These are phyloP conservation scores for Vesta saturnalis DNA, from an alignment of 2,888 invertebrate species.

Conservation along the genomic window DNA sequence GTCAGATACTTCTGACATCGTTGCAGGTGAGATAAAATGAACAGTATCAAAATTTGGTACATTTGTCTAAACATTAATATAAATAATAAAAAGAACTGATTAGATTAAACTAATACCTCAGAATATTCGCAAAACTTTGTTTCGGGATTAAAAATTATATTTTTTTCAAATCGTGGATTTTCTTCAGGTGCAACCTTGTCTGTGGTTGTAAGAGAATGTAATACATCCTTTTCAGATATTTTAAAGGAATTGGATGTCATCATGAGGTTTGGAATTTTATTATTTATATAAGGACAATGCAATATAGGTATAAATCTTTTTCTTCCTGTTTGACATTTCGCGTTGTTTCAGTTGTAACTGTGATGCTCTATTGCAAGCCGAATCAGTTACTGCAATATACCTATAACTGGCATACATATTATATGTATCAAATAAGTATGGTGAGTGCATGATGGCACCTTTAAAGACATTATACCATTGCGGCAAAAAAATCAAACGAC, in stretches of 20 bases:
- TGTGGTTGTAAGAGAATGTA: background rate
- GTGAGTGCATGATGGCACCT: no score
- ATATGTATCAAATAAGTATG: no score
- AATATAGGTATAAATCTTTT: no score
- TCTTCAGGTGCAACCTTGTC: background rate
- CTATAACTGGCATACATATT: no score
- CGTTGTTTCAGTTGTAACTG: no score
- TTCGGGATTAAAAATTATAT: background rate
- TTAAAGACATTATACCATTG: no score
- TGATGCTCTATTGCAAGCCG: no score
- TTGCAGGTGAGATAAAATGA: slow-evolving; percentile 56
- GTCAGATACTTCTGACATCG: slow-evolving; percentile 48
- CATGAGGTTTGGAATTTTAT: no score
- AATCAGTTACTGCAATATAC: no score
- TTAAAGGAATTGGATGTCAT: background rate
- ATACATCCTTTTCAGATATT: background rate
- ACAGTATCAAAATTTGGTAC: slow-evolving; percentile 45
- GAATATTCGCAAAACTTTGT: background rate
- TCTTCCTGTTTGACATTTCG: no score
- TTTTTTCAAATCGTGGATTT: background rate
- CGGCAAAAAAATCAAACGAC: no score
- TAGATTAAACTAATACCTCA: background rate
- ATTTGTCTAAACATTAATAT: background rate
- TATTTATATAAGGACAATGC: no score
- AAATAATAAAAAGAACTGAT: background rate